phyloP scores from a whole-genome alignment of 2,888 invertebrate genomes.

The Yponomeuta malinellus region DNA sequence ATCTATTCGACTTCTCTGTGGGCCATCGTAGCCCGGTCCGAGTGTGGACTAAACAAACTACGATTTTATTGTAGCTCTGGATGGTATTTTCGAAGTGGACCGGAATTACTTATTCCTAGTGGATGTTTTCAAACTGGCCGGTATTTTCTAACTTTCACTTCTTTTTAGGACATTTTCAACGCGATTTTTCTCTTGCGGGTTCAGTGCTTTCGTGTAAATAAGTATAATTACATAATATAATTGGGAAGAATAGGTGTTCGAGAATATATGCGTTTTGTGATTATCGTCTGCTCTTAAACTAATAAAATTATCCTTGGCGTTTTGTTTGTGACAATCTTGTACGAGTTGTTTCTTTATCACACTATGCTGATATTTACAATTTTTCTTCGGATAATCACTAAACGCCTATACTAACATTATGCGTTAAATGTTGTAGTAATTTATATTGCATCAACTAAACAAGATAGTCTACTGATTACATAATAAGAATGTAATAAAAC shows the following conservation, averaged over 20 bases:
- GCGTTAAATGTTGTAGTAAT: constrained; percentile 17
- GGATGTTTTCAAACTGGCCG: constrained; percentile 70
- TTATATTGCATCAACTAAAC: constrained; percentile 36
- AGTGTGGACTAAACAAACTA: constrained; percentile 55
- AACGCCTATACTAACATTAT: constrained; percentile 28
- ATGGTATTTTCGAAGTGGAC: constrained; percentile 65
- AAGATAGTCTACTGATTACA: constrained; percentile 51
- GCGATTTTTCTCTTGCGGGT: constrained; percentile 35
- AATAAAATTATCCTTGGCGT: not conserved
- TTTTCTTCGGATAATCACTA: constrained; percentile 32
- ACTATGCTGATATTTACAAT: constrained; percentile 42
- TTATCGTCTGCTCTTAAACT: not conserved
- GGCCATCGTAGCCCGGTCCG: constrained; percentile 32
- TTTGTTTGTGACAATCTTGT: constrained; percentile 3
- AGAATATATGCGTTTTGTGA: constrained; percentile 1
- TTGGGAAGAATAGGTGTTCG: constrained; percentile 2
- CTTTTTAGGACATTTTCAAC: constrained; percentile 37
- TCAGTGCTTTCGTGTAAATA: not conserved
- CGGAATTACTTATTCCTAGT: constrained; percentile 65
- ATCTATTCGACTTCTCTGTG: not conserved
- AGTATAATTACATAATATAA: not conserved
- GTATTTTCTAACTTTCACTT: constrained; percentile 26
- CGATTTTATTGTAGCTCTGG: constrained; percentile 63
- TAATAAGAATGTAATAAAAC: constrained; percentile 44
- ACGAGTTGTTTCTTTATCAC: constrained; percentile 39